These are phyloP conservation scores for Amitus sp. DNA, from an alignment of 2,888 invertebrate genomes.

Conservation along the genomic window DNA sequence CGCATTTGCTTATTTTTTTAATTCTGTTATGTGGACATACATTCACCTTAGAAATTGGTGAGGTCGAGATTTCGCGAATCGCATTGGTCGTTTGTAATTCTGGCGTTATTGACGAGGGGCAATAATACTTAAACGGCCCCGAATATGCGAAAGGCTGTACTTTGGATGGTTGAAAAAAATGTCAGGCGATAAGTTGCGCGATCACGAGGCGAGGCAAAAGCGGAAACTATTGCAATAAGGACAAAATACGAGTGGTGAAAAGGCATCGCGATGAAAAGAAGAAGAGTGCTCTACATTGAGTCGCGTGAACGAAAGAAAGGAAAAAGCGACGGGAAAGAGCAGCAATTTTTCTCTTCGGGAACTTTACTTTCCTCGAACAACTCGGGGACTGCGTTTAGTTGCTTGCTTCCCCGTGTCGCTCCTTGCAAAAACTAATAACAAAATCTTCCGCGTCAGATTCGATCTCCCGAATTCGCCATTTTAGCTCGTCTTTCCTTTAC, in stretches of 20 bases:
- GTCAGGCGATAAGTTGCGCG: slow-evolving; percentile 7
- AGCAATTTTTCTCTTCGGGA: slow-evolving; percentile 22
- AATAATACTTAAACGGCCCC: too few species aligned
- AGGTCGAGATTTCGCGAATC: too few species aligned
- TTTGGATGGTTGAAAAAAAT: too few species aligned
- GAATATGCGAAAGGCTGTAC: too few species aligned
- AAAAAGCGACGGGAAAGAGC: slow-evolving; percentile 11
- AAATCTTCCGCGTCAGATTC: slow-evolving; percentile 18
- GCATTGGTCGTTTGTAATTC: too few species aligned
- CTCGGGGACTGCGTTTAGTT: slow-evolving; percentile 4
- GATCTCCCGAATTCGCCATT: too few species aligned
- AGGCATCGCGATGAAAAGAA: too few species aligned
- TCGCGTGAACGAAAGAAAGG: slow-evolving; percentile 21
- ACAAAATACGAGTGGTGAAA: slow-evolving; percentile 13
- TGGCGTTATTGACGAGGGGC: too few species aligned
- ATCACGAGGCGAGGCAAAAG: slow-evolving; percentile 22
- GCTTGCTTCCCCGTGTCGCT: neutral
- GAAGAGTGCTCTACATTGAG: slow-evolving; percentile 32
- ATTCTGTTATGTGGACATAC: too few species aligned
- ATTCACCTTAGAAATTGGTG: too few species aligned
- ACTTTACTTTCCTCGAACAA: slow-evolving; percentile 16
- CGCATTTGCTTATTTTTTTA: too few species aligned
- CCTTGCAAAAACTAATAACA: slow-evolving; percentile 21
- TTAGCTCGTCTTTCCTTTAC: neutral
- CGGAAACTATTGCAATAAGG: slow-evolving; percentile 40